Conservation (phyloP, 2,797 vertebrate species). For the Myripristis jacobus region DNA sequence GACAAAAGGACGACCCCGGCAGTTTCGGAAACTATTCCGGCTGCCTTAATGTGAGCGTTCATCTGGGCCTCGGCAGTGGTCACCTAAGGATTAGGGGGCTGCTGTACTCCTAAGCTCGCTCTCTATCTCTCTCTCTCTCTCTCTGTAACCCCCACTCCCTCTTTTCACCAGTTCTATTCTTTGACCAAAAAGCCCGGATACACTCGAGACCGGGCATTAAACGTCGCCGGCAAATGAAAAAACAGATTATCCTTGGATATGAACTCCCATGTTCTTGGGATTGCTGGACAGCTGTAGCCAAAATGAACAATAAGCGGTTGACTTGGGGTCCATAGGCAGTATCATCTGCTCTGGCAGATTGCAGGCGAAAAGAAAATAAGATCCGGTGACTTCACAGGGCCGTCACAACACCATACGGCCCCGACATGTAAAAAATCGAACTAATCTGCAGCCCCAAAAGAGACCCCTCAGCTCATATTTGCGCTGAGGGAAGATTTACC, state of each 20-base stretch:
- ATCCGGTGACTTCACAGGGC: constrained; percentile 67
- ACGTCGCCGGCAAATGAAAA: constrained; percentile 55
- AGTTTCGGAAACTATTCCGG: constrained; percentile 72
- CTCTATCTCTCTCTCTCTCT: constrained; percentile 61
- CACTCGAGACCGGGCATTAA: constrained; percentile 83
- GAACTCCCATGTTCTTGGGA: constrained; percentile 76
- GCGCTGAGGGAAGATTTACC: constrained; percentile 72
- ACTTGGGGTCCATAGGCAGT: constrained; percentile 58
- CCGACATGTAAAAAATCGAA: constrained; percentile 55
- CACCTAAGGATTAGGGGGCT: constrained; percentile 80
- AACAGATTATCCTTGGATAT: constrained; percentile 86
- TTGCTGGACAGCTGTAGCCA: constrained; percentile 75
- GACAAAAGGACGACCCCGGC: constrained; percentile 66
- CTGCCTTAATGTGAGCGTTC: constrained; percentile 70
- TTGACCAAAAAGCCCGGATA: constrained; percentile 79
- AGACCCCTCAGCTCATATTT: constrained; percentile 46
- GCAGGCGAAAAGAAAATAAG: constrained; percentile 59
- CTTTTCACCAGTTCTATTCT: constrained; percentile 74
- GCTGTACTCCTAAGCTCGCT: constrained; percentile 58
- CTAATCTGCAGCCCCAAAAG: constrained; percentile 70
- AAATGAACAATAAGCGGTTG: constrained; percentile 73
- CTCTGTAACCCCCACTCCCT: constrained; percentile 31
- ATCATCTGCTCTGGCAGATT: constrained; percentile 77
- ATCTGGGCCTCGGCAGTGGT: constrained; percentile 71
- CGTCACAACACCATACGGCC: constrained; percentile 34